These are phyloP conservation scores for Mystacornis crossleyi DNA, from an alignment of 2,113 vertebrate genomes.

Conservation along the genomic window DNA sequence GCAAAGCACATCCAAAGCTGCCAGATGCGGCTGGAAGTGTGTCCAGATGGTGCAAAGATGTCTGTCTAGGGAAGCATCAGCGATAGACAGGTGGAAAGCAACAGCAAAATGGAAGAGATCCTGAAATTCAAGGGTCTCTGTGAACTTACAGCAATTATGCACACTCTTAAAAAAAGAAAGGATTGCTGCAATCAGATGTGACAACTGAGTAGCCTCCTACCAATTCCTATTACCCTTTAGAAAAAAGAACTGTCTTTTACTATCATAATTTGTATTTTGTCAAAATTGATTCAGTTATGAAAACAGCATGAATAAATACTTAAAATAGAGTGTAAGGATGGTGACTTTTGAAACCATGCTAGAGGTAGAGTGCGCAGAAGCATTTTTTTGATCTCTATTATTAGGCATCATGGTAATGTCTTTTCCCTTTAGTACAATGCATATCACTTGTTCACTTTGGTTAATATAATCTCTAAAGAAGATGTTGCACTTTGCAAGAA, in stretches of 20 bases:
- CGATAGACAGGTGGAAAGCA: neutral
- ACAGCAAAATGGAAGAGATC: neutral
- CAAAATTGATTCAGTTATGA: neutral
- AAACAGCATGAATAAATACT: neutral
- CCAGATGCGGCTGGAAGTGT: neutral
- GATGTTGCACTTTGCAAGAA: neutral
- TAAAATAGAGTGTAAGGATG: neutral
- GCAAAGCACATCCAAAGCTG: neutral
- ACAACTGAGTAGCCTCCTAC: neutral
- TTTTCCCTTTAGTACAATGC: neutral
- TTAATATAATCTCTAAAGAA: neutral
- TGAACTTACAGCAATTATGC: neutral
- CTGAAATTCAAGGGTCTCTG: neutral
- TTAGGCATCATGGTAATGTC: neutral
- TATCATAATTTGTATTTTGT: neutral
- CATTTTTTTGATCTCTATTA: neutral
- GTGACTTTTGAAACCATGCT: neutral
- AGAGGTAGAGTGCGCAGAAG: neutral
- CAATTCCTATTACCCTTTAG: neutral
- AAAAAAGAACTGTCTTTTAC: neutral
- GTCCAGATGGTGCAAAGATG: neutral
- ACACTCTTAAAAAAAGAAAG: neutral
- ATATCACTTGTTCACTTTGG: neutral
- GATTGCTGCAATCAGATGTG: neutral
- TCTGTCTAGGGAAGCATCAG: neutral